Percentiles rank a stretch among this genome's conserved stretches.
Evolutionary conservation across 2,888 invertebrate species (phyloP).

Genomic region (Eurois occulta): DNA sequence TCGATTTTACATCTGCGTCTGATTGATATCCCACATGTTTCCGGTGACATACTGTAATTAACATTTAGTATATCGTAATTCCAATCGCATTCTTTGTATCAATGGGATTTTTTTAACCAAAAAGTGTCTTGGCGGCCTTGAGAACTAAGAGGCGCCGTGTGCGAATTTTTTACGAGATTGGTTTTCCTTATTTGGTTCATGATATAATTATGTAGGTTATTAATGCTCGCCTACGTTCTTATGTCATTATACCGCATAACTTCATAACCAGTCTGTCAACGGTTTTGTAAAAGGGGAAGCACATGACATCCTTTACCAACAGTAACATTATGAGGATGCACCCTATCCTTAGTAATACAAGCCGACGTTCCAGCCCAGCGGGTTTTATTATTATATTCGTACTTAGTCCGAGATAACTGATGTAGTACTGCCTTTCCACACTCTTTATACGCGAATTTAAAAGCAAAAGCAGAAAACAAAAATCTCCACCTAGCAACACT

Average conservation of each 20-base stretch:
- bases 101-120: constrained; percentile 26
- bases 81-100: constrained; percentile 28
- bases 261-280: neutral
- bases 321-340: constrained; percentile 2
- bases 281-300: constrained; percentile 4
- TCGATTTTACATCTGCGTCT: constrained; percentile 33
- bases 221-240: neutral
- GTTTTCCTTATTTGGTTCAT: constrained; percentile 15
- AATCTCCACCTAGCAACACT: too few relatives aligned
- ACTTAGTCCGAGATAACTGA: too few relatives aligned
- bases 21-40: constrained; percentile 47
- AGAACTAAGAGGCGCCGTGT: constrained; percentile 24
- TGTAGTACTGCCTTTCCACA: too few relatives aligned
- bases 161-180: constrained; percentile 20
- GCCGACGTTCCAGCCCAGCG: neutral
- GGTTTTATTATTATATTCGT: neutral
- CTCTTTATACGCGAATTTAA: too few relatives aligned
- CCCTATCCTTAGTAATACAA: neutral
- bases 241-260: neutral
- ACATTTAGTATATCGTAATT: constrained; percentile 43
- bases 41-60: constrained; percentile 50
- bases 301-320: neutral
- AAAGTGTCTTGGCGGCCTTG: constrained; percentile 55
- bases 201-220: constrained; percentile 9
- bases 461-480: too few relatives aligned